Conservation (phyloP, 2,113 vertebrate species). For the Nibea albiflora region DNA sequence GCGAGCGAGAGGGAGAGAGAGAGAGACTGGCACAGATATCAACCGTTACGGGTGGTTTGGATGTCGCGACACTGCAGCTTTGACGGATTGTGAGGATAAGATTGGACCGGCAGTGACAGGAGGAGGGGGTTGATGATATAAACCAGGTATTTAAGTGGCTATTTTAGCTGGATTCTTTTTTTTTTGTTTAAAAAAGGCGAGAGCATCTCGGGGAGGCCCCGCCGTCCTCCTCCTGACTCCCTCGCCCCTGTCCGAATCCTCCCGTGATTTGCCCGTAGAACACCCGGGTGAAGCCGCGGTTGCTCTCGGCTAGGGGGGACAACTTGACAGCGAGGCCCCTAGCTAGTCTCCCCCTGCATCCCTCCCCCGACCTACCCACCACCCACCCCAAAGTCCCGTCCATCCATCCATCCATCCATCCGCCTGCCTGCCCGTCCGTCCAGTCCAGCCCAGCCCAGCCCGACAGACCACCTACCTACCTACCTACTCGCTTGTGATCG, state of each 20-base stretch:
- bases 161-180: slow-evolving; percentile 37
- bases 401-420: slow-evolving; percentile 31
- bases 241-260: slow-evolving; percentile 44
- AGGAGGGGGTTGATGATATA: slow-evolving; percentile 38
- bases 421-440: slow-evolving; percentile 24
- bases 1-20: too few species aligned
- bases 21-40: slow-evolving; percentile 14
- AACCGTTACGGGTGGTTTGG: slow-evolving; percentile 42
- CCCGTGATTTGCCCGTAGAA: slow-evolving; percentile 73
- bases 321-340: slow-evolving; percentile 84
- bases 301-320: slow-evolving; percentile 77
- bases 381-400: slow-evolving; percentile 42
- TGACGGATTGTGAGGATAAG: slow-evolving; percentile 36
- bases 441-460: slow-evolving; percentile 20
- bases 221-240: slow-evolving; percentile 38
- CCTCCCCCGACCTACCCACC: slow-evolving; percentile 6
- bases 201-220: slow-evolving; percentile 63
- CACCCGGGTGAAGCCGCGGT: slow-evolving; percentile 75
- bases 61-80: slow-evolving; percentile 63
- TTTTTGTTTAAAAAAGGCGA: slow-evolving; percentile 27
- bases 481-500: slow-evolving; percentile 39
- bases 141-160: slow-evolving; percentile 32
- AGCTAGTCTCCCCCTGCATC: slow-evolving; percentile 63
- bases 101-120: slow-evolving; percentile 13
- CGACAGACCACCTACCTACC: slow-evolving; percentile 31